A percentile compares a stretch with the other conserved stretches of the same genome.
These are phyloP conservation scores for Proales similis DNA, from an alignment of 1,140 invertebrate genomes.

Conservation along the genomic window DNA sequence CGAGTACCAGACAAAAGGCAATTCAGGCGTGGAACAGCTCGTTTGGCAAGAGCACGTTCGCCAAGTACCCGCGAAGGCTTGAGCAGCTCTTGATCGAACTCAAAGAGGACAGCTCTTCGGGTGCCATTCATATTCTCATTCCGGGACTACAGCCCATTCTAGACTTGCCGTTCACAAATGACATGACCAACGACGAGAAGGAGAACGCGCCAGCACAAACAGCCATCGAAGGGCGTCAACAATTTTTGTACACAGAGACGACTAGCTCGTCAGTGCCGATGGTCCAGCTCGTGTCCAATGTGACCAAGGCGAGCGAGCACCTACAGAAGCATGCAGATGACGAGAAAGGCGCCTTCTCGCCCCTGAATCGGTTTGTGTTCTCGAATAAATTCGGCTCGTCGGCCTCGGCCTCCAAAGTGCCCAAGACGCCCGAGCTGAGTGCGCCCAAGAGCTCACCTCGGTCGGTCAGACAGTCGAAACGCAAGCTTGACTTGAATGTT, in stretches of 20 bases:
- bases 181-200: slow-evolving; percentile 21
- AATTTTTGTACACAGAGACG: too few species aligned
- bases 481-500: slow-evolving; percentile 14
- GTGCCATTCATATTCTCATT: background rate
- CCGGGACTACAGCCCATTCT: slow-evolving; percentile 13
- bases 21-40: slow-evolving; percentile 28
- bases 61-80: slow-evolving; percentile 8
- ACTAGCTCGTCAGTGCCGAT: background rate
- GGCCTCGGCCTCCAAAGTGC: slow-evolving; percentile 10
- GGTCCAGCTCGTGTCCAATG: background rate
- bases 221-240: too few species aligned
- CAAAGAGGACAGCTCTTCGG: slow-evolving; percentile 3
- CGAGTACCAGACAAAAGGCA: slow-evolving; percentile 7
- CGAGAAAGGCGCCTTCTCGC: slow-evolving; percentile 2
- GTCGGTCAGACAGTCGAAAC: slow-evolving; percentile 22
- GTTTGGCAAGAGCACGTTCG: slow-evolving; percentile 11
- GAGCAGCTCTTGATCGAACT: slow-evolving; percentile 27
- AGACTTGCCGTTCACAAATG: slow-evolving; percentile 17
- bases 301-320: background rate
- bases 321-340: background rate
- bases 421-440: slow-evolving; percentile 14
- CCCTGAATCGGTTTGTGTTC: slow-evolving; percentile 22
- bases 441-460: background rate
- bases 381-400: too few species aligned
- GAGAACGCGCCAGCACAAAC: slow-evolving; percentile 31